Evolutionary conservation across 2,888 invertebrate species (phyloP).

Genomic region (Clusia tigrina): DNA sequence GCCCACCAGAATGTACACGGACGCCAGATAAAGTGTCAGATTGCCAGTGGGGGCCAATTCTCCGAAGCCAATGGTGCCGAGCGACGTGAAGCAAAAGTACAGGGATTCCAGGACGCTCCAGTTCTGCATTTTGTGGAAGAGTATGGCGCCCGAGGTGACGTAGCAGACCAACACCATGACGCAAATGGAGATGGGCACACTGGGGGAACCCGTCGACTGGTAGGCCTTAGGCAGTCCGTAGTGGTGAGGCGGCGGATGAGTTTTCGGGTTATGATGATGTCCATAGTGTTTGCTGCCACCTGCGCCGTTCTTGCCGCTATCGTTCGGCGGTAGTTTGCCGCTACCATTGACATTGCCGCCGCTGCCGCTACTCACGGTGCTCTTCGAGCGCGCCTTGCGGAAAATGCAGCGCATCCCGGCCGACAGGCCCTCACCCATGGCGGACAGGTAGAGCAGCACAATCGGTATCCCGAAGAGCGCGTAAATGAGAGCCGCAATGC

Average conservation of each 20-base stretch:
- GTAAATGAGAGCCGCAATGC: conserved; percentile 81
- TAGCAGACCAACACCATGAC: conserved; percentile 85
- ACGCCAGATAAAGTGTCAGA: conserved; percentile 78
- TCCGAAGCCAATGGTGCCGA: conserved; percentile 86
- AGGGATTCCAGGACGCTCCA: conserved; percentile 91
- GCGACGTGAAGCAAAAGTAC: conserved; percentile 80
- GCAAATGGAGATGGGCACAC: conserved; percentile 89
- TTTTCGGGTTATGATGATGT: conserved; percentile 36
- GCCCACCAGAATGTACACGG: conserved; percentile 82
- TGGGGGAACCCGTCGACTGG: conserved; percentile 45
- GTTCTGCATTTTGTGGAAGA: conserved; percentile 89
- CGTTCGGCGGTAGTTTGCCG: conserved; percentile 2
- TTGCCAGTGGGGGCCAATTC: conserved; percentile 76
- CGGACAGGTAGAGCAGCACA: conserved; percentile 86
- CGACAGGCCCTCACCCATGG: conserved; percentile 86
- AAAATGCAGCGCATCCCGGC: conserved; percentile 78
- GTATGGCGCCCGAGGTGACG: conserved; percentile 85
- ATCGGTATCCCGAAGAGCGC: conserved; percentile 88
- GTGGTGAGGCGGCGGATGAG: conserved; percentile 39
- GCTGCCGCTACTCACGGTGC: conserved; percentile 42
- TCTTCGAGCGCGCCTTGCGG: conserved; percentile 64
- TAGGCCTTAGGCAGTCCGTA: conserved; percentile 36
- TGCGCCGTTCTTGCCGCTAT: conserved; percentile 33
- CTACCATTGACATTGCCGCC: conserved; percentile 29
- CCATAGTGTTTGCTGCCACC: conserved; percentile 38